Percentiles rank a stretch among this genome's conserved stretches.
These are phyloP conservation scores for Bombus balteatus DNA, from an alignment of 1,140 invertebrate species.

Conservation along the genomic window DNA sequence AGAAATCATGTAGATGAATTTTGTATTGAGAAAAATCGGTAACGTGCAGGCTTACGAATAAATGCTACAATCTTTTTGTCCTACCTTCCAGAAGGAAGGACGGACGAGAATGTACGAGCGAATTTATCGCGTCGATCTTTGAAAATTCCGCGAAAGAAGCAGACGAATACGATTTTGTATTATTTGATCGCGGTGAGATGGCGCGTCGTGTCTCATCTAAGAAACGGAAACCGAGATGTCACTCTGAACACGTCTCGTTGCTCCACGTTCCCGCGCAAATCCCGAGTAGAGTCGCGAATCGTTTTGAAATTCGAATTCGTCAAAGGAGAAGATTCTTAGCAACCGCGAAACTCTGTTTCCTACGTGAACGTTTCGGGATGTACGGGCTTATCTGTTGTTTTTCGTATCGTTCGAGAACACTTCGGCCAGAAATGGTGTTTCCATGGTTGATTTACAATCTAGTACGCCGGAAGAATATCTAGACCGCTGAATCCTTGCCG, in stretches of 20 bases:
- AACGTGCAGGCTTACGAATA: constrained; percentile 25
- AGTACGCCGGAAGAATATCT: constrained; percentile 85
- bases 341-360: constrained; percentile 16
- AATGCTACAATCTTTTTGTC: constrained; percentile 2
- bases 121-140: background rate
- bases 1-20: constrained; percentile 26
- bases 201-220: background rate
- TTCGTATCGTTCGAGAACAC: constrained; percentile 62
- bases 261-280: background rate
- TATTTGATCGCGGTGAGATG: constrained; percentile 25
- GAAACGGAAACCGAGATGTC: constrained; percentile 18
- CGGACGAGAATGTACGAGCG: constrained; percentile 13
- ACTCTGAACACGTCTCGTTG: background rate
- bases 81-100: constrained; percentile 9
- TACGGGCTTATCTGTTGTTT: constrained; percentile 3
- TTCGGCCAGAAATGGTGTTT: constrained; percentile 52
- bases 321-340: background rate
- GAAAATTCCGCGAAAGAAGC: background rate
- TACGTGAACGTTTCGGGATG: background rate
- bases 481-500: constrained; percentile 93
- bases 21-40: constrained; percentile 19
- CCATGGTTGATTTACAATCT: constrained; percentile 80
- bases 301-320: background rate
- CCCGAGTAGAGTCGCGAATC: background rate
- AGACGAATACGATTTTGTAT: constrained; percentile 1